Evolutionary conservation across 2,888 invertebrate species (phyloP).

Genomic region (Eupithecia subumbrata): DNA sequence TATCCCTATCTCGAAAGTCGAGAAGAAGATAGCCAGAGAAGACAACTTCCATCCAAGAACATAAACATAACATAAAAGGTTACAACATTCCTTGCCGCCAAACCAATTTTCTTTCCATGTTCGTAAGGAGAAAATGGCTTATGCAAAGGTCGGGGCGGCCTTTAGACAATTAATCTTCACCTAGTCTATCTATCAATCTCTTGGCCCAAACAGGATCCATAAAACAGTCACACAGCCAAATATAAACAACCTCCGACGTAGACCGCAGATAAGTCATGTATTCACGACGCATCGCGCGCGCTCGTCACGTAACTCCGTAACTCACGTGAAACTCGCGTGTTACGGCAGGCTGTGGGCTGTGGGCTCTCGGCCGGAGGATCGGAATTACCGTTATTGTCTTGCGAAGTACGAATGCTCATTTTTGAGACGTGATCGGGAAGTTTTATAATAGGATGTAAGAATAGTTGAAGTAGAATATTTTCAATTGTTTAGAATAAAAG

Average conservation of each 20-base stretch:
- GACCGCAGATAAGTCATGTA: slow-evolving; percentile 26
- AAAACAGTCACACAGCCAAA: neutral
- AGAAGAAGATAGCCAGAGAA: too few relatives aligned
- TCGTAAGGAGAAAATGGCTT: too few relatives aligned
- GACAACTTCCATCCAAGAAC: too few relatives aligned
- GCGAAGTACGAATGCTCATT: neutral
- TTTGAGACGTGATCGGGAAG: neutral
- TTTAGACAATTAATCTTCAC: too few relatives aligned
- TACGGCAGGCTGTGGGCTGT: neutral
- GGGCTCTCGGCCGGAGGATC: slow-evolving; percentile 16
- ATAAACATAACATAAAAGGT: too few relatives aligned
- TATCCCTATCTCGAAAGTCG: too few relatives aligned
- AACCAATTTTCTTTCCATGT: too few relatives aligned
- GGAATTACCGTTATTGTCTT: slow-evolving; percentile 26
- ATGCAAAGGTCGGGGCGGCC: too few relatives aligned
- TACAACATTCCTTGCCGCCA: too few relatives aligned
- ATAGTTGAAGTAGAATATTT: neutral
- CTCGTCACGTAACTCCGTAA: slow-evolving; percentile 25
- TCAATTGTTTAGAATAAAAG: neutral
- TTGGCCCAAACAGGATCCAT: too few relatives aligned
- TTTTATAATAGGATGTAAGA: neutral
- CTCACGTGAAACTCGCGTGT: slow-evolving; percentile 19
- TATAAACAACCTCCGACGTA: slow-evolving; percentile 22
- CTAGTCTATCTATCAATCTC: too few relatives aligned
- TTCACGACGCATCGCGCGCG: slow-evolving; percentile 20